Evolutionary conservation across 2,113 vertebrate genomes (phyloP).

Genomic region (Dicaeum eximium): DNA sequence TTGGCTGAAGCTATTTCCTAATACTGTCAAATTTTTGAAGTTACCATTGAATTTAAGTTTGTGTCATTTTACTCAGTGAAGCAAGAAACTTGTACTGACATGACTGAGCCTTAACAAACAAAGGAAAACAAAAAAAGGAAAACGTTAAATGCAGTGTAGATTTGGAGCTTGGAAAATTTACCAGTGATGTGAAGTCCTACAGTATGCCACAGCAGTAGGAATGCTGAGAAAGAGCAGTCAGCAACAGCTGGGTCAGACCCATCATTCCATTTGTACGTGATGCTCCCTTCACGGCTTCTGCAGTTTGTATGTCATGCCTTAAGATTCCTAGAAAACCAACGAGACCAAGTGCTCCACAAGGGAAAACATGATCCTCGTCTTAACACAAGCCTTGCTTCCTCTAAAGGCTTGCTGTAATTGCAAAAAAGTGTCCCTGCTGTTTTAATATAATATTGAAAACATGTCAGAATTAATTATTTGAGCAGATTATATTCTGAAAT

Average conservation of each 20-base stretch:
- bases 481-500: not conserved
- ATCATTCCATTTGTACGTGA: not conserved
- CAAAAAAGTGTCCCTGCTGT: not conserved
- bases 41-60: not conserved
- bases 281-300: not conserved
- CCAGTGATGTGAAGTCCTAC: not conserved
- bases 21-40: not conserved
- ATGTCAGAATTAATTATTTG: not conserved
- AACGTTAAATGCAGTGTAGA: not conserved
- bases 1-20: not conserved
- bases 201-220: not conserved
- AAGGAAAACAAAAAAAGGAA: not conserved
- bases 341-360: not conserved
- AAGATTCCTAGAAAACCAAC: not conserved
- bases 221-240: not conserved
- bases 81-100: not conserved
- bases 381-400: not conserved
- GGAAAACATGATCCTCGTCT: not conserved
- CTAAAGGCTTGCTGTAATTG: not conserved
- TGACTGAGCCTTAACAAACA: not conserved
- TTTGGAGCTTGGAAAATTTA: not conserved
- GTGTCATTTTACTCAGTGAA: not conserved
- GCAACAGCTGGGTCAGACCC: not conserved
- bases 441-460: not conserved
- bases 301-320: not conserved